Base-by-base conservation (phyloP, 2,797 vertebrate genomes). In the Oreortyx pictus region DNA sequence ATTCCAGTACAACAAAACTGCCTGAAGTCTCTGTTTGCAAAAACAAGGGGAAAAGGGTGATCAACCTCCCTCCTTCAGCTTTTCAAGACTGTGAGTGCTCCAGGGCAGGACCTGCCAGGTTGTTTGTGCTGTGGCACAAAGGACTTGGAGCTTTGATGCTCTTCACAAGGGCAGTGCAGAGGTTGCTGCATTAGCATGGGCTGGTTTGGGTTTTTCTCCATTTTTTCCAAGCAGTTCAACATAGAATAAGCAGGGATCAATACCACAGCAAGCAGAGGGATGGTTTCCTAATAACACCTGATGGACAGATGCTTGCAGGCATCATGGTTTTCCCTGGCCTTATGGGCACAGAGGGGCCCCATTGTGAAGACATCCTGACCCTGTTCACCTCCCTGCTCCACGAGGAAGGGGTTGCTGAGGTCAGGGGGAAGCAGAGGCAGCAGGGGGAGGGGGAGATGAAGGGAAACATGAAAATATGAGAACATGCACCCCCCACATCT, bases 11-110 rank as follows among this genome's bases (percentile, higher is more conserved):
- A 62, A 23, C 35, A 85, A 47, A 83, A 39, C 25, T 35, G 5
- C 49, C 46, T 65, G 8, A 64, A 87, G 72, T 57, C 37, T 54
- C 47, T 75, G 35, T 77, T 72, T 68, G 37, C 62, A 90, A 56
- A 91, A 88, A 86, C 6, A 37, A 65, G 35, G 59, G 35, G 68
- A 31, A 86, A 90, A 86, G 18, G n/a, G 47, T 90, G 85, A 78
- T 75, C 2, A 0, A 33, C 9, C n/a, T 90, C 33, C 23, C 41
- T 88, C 59, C 76, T 89, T 72, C 0, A 0, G 39, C 59, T 89
- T 90, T 92, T 47, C 66, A 44, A 37, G 81, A 54, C 52, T 60
- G 75, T 20, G 62, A 76, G 46, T 27, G 50, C 79, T 89, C 14
- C 5, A 24, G 90, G 86, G 88, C 68, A 90, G 70, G 75, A 85